These are phyloP conservation scores for Aphelenchoides fujianensis DNA, from an alignment of 1,140 invertebrate species.

Conservation along the genomic window DNA sequence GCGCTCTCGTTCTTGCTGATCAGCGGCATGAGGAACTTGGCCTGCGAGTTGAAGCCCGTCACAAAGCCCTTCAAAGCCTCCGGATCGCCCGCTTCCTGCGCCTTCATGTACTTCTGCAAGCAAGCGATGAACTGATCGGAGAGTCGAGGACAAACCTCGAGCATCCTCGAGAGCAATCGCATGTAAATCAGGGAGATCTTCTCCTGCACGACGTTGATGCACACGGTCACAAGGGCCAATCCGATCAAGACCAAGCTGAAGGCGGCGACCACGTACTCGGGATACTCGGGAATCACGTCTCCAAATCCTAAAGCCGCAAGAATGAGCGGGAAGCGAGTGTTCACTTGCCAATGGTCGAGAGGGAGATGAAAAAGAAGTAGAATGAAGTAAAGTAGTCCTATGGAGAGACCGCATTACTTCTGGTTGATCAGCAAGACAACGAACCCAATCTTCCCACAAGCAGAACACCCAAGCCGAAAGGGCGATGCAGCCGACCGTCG, in stretches of 20 bases:
- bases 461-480: slow-evolving; percentile 53
- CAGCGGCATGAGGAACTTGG: slow-evolving; percentile 60
- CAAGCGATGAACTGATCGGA: not conserved
- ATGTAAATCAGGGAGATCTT: slow-evolving; percentile 54
- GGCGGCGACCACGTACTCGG: slow-evolving; percentile 84
- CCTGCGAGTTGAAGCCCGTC: slow-evolving; percentile 51
- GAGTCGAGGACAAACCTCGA: slow-evolving; percentile 37
- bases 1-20: slow-evolving; percentile 55
- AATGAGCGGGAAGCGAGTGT: slow-evolving; percentile 12
- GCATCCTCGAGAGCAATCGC: slow-evolving; percentile 49
- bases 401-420: too few species aligned
- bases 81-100: slow-evolving; percentile 46
- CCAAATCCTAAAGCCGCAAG: slow-evolving; percentile 45
- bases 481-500: slow-evolving; percentile 45
- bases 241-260: slow-evolving; percentile 90
- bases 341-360: slow-evolving; percentile 62
- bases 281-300: slow-evolving; percentile 67
- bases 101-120: slow-evolving; percentile 55
- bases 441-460: slow-evolving; percentile 68
- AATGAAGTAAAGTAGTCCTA: slow-evolving; percentile 58
- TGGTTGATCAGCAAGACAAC: too few species aligned
- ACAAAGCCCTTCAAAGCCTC: slow-evolving; percentile 55
- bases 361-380: slow-evolving; percentile 61
- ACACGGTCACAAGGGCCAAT: slow-evolving; percentile 88
- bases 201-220: slow-evolving; percentile 71